Base-by-base conservation (phyloP, 2,888 invertebrate genomes). In the Gerosis bhagava region DNA sequence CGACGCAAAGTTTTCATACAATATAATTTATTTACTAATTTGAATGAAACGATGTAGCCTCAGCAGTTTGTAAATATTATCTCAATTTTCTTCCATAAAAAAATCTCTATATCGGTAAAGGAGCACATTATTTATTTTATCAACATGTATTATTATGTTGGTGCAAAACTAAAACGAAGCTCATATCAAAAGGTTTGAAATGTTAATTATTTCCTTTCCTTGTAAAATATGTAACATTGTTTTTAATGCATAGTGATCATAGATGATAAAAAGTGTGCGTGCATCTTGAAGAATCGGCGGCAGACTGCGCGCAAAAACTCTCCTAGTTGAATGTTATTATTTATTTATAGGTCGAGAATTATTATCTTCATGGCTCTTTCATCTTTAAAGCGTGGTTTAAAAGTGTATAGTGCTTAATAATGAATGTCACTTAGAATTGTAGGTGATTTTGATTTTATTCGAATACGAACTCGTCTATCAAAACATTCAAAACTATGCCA, bases 221-320 rank as follows among this genome's bases (percentile, higher is more conserved):
- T 87, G 87, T 87, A 87, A 76, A 78, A 83, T 82, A 84, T 87
- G 87, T 87, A 87, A 82, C 64, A 70, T 61, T 66, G 65, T 73
- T 70, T 74, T 37, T 34, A 47, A 40, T 34, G 11, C 32, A 32
- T 46, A 40, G 34, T 26, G 40, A 21, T 39, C 26, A 19, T 26
- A 32, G 26, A 22, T n/a, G 16, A 19, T 32, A 10, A 15, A 11
- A 25, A 21, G 26, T n/a, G n/a, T n/a, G n/a, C n/a, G n/a, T n/a
- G n/a, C n/a, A n/a, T n/a, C n/a, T n/a, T n/a, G n/a, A n/a, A n/a
- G n/a, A n/a, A n/a, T n/a, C n/a, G 25, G 10, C 13, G 26, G 19
- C 16, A 22, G 22, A 24, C 25, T 37, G 13, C 24, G 37, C 11
- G 22, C 36, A 34, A 28, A 16, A 19, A n/a, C 25, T 26, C 13